Evolutionary conservation across 2,113 vertebrate species (phyloP).

Genomic region (Mastomys natalensis): DNA sequence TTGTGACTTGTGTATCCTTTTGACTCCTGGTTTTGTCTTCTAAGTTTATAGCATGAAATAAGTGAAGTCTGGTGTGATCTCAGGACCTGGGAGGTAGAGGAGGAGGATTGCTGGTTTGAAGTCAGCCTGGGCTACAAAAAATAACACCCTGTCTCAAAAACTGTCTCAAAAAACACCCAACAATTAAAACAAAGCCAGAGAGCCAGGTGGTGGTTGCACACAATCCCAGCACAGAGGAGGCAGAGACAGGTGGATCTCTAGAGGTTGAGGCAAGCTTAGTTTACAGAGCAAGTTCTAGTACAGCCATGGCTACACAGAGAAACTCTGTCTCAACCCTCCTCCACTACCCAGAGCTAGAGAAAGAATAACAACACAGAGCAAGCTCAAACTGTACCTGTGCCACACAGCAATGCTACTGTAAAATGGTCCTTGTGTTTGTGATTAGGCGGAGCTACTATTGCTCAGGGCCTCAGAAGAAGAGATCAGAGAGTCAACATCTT

Average conservation of each 20-base stretch:
- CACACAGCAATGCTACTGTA: not conserved
- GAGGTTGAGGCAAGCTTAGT: not conserved
- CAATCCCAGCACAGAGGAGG: not conserved
- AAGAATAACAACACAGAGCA: not conserved
- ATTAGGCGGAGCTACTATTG: not conserved
- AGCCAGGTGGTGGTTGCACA: not conserved
- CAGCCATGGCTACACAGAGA: not conserved
- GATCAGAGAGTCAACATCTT: not conserved
- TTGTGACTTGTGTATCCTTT: not conserved
- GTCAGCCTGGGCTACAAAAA: not conserved
- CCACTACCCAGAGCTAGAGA: not conserved
- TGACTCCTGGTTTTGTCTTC: not conserved
- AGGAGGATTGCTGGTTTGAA: not conserved
- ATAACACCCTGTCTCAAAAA: not conserved
- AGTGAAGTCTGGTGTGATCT: not conserved
- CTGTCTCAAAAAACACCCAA: not conserved
- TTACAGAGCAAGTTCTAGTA: not conserved
- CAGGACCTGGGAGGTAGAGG: not conserved
- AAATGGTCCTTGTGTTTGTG: not conserved
- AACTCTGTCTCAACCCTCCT: not conserved
- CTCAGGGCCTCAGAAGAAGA: constrained; percentile 8
- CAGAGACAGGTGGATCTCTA: not conserved
- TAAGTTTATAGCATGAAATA: not conserved
- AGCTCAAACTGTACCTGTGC: not conserved
- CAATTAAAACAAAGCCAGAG: not conserved